A percentile compares a stretch with the other conserved stretches of the same genome.
phyloP scores from a whole-genome alignment of 2,113 vertebrate genomes.

The Pardalotus punctatus region DNA sequence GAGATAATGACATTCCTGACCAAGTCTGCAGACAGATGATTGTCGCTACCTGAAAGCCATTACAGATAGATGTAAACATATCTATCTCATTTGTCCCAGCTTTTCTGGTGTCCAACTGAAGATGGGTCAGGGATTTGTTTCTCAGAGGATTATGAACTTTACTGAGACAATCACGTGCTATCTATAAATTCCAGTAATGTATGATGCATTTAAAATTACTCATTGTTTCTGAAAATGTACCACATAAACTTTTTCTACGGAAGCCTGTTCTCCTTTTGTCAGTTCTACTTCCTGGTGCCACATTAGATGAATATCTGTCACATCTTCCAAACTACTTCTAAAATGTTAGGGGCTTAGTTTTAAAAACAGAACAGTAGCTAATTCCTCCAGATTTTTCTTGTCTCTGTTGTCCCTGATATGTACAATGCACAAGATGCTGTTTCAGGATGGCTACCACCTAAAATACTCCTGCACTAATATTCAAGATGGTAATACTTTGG shows the following conservation, averaged over 20 bases:
- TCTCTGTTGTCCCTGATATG: rapidly evolving
- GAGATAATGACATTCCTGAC: not conserved
- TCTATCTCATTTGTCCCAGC: not conserved
- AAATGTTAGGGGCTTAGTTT: not conserved
- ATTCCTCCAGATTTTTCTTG: not conserved
- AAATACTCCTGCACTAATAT: not conserved
- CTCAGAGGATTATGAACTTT: not conserved
- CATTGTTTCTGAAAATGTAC: not conserved
- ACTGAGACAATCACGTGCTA: not conserved
- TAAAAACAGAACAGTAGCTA: not conserved
- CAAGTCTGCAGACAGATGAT: not conserved
- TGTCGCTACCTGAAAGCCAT: not conserved
- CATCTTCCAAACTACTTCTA: not conserved
- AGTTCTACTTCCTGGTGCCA: not conserved
- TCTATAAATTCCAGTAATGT: not conserved
- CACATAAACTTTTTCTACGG: not conserved
- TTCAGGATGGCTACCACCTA: not conserved
- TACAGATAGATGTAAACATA: not conserved
- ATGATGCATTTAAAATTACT: not conserved
- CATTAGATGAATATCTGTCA: rapidly evolving
- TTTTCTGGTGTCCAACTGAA: not conserved
- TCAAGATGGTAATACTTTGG: not conserved
- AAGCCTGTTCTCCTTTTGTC: not conserved
- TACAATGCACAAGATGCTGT: not conserved
- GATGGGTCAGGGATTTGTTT: not conserved